These are phyloP conservation scores for Botia kubotai DNA, from an alignment of 2,797 vertebrate genomes.

Conservation along the genomic window DNA sequence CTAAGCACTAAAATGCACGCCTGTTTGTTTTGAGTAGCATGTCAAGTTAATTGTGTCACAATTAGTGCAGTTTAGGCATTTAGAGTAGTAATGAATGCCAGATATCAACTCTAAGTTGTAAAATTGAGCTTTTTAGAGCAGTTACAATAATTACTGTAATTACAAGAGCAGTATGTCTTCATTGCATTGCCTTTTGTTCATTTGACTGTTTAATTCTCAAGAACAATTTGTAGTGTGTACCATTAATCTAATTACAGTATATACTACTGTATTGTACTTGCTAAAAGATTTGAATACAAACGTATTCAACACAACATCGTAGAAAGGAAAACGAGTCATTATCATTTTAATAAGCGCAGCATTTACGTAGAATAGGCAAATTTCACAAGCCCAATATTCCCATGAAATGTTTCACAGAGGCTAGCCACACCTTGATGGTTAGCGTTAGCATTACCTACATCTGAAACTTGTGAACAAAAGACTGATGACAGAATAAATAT, in stretches of 20 bases:
- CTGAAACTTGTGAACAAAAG: conserved; percentile 5
- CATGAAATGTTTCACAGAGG: background rate
- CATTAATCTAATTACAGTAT: too few species aligned
- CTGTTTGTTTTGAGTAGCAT: background rate
- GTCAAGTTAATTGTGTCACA: background rate
- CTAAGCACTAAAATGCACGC: background rate
- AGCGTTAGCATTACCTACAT: background rate
- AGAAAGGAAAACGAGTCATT: too few species aligned
- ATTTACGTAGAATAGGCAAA: background rate
- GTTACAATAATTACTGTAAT: too few species aligned
- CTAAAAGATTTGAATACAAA: too few species aligned
- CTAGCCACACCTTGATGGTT: background rate
- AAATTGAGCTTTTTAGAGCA: background rate
- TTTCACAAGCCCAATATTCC: background rate
- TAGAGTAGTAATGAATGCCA: background rate
- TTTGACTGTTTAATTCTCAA: too few species aligned
- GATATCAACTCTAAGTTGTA: background rate
- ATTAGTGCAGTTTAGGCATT: background rate
- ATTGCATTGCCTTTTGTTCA: too few species aligned
- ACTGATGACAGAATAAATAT: background rate
- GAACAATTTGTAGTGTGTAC: too few species aligned
- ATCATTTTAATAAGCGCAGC: too few species aligned
- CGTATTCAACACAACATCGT: too few species aligned
- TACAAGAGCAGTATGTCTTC: too few species aligned
- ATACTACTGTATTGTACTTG: too few species aligned